These are phyloP conservation scores for Cheilosia scutellata DNA, from an alignment of 2,888 invertebrate genomes.

Conservation along the genomic window DNA sequence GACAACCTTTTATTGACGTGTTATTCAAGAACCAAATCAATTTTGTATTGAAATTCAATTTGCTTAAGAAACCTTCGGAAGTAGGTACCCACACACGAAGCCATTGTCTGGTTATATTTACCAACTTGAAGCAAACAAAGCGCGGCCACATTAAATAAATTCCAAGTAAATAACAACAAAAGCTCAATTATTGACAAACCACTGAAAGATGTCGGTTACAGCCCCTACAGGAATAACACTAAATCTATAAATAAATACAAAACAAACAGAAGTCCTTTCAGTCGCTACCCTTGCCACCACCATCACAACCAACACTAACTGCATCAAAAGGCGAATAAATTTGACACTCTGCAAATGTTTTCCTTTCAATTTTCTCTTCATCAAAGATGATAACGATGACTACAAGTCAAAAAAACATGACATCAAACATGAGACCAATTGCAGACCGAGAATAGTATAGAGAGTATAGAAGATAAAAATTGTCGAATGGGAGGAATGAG, in stretches of 20 bases:
- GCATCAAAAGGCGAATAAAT: slow-evolving; percentile 38
- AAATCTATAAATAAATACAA: slow-evolving; percentile 5
- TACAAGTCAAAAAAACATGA: slow-evolving; percentile 9
- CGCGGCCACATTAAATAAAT: no score
- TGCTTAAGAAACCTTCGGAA: no score
- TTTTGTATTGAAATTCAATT: no score
- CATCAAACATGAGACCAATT: not conserved
- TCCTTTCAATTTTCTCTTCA: not conserved
- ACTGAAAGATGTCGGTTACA: slow-evolving; percentile 1
- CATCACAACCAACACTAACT: not conserved
- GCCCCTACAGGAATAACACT: slow-evolving; percentile 2
- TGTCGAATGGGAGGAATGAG: not conserved
- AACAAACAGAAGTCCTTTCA: slow-evolving; percentile 6
- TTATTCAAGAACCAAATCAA: no score
- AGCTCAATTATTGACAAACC: not conserved
- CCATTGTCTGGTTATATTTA: no score
- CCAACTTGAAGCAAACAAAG: no score
- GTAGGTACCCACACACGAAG: no score
- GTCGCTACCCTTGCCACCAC: not conserved
- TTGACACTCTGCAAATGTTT: slow-evolving; percentile 43
- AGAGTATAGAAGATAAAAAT: not conserved
- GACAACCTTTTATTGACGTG: no score
- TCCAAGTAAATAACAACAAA: no score
- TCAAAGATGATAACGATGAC: not conserved
- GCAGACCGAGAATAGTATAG: not conserved